Conservation (phyloP, 2,797 vertebrate species). For the Gymnothorax reevesii region DNA sequence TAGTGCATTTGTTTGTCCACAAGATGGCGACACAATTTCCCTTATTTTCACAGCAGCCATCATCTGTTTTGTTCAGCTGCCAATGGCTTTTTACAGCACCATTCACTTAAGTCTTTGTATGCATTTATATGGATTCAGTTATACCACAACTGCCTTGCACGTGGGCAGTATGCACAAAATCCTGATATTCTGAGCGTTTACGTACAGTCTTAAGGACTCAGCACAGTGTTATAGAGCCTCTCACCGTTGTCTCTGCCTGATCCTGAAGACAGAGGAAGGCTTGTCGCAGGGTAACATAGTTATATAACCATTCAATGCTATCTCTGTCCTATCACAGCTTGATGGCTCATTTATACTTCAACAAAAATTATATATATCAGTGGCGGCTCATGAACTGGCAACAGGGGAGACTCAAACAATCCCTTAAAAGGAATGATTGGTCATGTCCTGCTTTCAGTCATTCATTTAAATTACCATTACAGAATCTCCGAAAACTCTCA, state of each 20-base stretch:
- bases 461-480: too few relatives aligned
- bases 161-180: not conserved
- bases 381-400: too few relatives aligned
- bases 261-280: not conserved
- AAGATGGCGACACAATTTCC: slow-evolving; percentile 23
- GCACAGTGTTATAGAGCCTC: not conserved
- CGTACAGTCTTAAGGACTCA: not conserved
- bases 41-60: not conserved
- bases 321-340: not conserved
- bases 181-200: not conserved
- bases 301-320: not conserved
- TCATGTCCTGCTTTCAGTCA: too few relatives aligned
- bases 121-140: not conserved
- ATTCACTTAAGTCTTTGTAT: not conserved
- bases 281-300: not conserved
- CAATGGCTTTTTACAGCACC: not conserved
- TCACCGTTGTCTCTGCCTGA: not conserved
- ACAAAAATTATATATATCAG: not conserved
- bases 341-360: not conserved
- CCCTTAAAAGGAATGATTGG: too few relatives aligned
- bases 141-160: not conserved
- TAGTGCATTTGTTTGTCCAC: not conserved
- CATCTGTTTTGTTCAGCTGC: not conserved
- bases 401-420: too few relatives aligned
- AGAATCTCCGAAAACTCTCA: too few relatives aligned